phyloP scores from a whole-genome alignment of 2,113 vertebrate species.

The Willisornis vidua region DNA sequence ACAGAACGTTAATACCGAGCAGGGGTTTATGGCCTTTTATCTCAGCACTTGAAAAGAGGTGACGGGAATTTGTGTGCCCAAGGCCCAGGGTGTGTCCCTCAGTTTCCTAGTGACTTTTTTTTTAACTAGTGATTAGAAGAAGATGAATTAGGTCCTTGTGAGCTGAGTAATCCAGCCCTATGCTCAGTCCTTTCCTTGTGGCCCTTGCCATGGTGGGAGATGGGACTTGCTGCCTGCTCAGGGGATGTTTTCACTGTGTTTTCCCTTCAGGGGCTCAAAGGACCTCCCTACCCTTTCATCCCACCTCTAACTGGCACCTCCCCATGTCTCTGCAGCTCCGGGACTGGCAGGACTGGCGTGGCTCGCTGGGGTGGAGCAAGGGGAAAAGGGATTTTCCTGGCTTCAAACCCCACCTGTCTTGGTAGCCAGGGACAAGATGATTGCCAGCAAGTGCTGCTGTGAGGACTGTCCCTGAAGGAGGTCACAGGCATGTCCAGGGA shows the following conservation, averaged over 20 bases:
- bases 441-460: accelerated
- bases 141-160: not conserved
- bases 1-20: not conserved
- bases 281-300: not conserved
- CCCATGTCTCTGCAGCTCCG: accelerated
- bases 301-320: not conserved
- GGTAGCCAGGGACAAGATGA: accelerated
- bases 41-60: not conserved
- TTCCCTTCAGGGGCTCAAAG: not conserved
- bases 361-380: not conserved
- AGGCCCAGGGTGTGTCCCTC: not conserved
- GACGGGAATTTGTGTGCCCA: not conserved
- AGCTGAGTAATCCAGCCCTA: not conserved
- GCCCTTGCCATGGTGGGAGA: not conserved
- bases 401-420: accelerated
- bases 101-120: not conserved
- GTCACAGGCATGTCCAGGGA: not conserved
- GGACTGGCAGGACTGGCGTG: not conserved
- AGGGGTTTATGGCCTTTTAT: constrained; percentile 4
- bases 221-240: not conserved
- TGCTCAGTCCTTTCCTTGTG: not conserved
- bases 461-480: not conserved
- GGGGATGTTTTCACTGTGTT: not conserved
- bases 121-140: not conserved
- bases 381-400: not conserved